Conservation (phyloP, 1,140 invertebrate genomes). For the Stenopsyche tienmushanensis region DNA sequence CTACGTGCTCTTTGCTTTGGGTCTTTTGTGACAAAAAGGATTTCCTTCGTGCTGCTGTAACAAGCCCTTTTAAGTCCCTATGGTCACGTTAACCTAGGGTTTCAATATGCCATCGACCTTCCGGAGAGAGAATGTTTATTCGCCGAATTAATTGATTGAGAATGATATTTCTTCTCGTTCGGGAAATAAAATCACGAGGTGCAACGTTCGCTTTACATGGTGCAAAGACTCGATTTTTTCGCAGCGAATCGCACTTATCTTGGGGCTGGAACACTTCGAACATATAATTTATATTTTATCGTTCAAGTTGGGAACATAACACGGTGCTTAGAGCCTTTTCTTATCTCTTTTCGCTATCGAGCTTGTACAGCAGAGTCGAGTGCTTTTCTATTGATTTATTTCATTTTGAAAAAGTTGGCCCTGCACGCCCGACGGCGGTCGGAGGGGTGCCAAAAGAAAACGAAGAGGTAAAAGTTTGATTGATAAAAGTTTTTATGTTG, state of each 20-base stretch:
- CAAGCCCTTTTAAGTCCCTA: too few species aligned
- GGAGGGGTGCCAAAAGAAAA: not conserved
- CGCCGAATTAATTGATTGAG: too few species aligned
- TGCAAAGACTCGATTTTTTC: too few species aligned
- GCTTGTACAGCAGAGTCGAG: not conserved
- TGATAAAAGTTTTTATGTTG: constrained; percentile 29
- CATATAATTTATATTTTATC: constrained; percentile 28
- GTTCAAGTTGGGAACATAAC: constrained; percentile 15
- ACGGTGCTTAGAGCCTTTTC: not conserved
- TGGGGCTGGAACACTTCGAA: not conserved
- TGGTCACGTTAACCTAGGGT: too few species aligned
- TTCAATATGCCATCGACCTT: too few species aligned
- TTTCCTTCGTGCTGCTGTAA: too few species aligned
- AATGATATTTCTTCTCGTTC: too few species aligned
- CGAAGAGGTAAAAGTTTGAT: constrained; percentile 21
- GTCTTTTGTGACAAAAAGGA: too few species aligned
- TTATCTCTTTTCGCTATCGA: not conserved
- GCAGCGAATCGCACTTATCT: not conserved
- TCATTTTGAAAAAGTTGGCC: constrained; percentile 13
- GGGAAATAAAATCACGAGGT: too few species aligned
- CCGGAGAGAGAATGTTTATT: too few species aligned
- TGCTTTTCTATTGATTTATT: constrained; percentile 35
- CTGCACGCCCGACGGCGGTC: not conserved
- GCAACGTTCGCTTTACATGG: too few species aligned
- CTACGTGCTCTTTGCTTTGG: too few species aligned